Percentiles rank a stretch among this genome's conserved stretches.
phyloP scores from a whole-genome alignment of 2,888 invertebrate species.

The Gnatocerus cornutus region DNA sequence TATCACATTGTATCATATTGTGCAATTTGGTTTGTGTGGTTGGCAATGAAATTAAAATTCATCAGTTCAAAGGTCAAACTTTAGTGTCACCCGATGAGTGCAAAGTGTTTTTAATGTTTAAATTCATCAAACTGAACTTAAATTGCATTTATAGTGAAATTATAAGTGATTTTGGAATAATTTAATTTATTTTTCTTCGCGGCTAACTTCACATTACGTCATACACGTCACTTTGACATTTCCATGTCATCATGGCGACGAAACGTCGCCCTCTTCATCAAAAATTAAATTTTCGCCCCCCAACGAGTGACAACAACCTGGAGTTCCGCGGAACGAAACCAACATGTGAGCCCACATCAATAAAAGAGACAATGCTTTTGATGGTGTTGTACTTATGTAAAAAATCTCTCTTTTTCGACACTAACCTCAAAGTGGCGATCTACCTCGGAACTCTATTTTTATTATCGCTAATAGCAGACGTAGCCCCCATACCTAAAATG shows the following conservation, averaged over 20 bases:
- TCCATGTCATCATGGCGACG: constrained; percentile 59
- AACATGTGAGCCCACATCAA: constrained; percentile 86
- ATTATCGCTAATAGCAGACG: constrained; percentile 89
- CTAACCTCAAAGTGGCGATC: constrained; percentile 87
- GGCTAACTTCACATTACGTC: background rate
- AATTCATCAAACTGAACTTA: too few species aligned
- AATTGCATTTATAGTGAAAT: too few species aligned
- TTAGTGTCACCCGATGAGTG: too few species aligned
- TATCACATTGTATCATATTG: background rate
- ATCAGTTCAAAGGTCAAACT: too few species aligned
- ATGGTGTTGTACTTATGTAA: constrained; percentile 91
- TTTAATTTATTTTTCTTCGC: too few species aligned
- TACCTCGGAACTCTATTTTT: constrained; percentile 89
- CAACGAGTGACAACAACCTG: constrained; percentile 66
- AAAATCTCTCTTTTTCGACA: constrained; percentile 89
- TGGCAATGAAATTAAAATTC: too few species aligned
- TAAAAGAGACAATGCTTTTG: constrained; percentile 85
- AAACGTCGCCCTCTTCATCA: constrained; percentile 63
- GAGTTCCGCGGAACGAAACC: constrained; percentile 83
- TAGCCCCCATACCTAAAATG: constrained; percentile 85
- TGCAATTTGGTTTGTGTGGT: too few species aligned
- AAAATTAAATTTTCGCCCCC: constrained; percentile 77
- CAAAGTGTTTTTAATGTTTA: too few species aligned
- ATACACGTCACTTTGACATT: constrained; percentile 11
- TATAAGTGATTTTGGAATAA: too few species aligned